These are phyloP conservation scores for Ursus arctos DNA, from an alignment of 2,113 vertebrate genomes.

Conservation along the genomic window DNA sequence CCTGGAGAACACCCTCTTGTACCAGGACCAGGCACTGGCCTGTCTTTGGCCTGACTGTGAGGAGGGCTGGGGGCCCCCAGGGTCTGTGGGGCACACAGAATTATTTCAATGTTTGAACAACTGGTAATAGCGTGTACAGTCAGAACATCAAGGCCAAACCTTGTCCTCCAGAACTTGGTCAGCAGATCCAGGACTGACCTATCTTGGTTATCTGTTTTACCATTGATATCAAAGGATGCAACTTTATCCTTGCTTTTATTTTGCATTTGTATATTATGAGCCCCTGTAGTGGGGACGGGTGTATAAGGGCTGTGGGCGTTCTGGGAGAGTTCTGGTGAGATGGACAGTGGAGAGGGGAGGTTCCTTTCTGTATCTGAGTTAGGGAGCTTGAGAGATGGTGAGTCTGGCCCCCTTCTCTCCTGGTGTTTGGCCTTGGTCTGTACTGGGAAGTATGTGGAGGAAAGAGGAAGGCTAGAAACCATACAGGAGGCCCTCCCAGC, in stretches of 20 bases:
- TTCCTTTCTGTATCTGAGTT: neutral
- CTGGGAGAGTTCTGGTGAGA: neutral
- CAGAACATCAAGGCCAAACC: neutral
- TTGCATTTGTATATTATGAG: neutral
- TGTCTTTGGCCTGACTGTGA: neutral
- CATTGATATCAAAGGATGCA: neutral
- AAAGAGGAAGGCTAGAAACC: neutral
- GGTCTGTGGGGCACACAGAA: neutral
- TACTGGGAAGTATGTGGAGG: neutral
- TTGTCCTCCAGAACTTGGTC: neutral
- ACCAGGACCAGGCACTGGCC: neutral
- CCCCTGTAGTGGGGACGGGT: neutral
- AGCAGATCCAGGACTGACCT: neutral
- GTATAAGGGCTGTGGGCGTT: neutral
- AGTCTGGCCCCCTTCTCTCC: neutral
- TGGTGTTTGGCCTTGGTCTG: neutral
- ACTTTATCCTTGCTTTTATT: conserved; percentile 10
- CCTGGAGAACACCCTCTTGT: neutral
- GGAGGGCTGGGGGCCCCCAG: neutral
- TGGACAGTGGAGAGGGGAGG: neutral
- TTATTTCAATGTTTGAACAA: neutral
- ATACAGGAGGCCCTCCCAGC: fast-evolving
- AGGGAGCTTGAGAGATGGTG: neutral
- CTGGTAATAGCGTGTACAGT: neutral
- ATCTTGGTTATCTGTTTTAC: neutral